Conservation (phyloP, 1,140 invertebrate genomes). For the Eubasilissa regina region DNA sequence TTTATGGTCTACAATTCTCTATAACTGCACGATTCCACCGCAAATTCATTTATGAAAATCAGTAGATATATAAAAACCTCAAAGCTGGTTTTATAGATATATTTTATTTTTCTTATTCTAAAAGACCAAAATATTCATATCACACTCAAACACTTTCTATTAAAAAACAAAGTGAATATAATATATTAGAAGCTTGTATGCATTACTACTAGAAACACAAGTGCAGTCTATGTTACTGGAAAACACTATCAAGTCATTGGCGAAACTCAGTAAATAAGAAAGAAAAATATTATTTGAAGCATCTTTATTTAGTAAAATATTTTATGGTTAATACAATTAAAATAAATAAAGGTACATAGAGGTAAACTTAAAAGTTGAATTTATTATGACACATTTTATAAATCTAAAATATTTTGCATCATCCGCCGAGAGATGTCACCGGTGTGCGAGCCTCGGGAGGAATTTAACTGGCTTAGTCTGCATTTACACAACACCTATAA, state of each 20-base stretch:
- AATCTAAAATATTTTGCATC: constrained; percentile 54
- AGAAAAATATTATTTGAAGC: constrained; percentile 56
- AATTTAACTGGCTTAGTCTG: constrained; percentile 54
- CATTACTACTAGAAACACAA: constrained; percentile 31
- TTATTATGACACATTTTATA: constrained; percentile 47
- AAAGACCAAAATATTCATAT: too few relatives aligned
- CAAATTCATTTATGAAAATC: too few relatives aligned
- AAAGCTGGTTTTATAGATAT: too few relatives aligned
- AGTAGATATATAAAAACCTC: too few relatives aligned
- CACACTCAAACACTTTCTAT: too few relatives aligned
- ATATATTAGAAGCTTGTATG: background rate
- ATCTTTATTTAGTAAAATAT: constrained; percentile 61
- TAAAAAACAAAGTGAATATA: too few relatives aligned
- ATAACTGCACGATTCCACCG: too few relatives aligned
- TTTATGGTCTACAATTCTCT: too few relatives aligned
- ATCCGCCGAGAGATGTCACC: constrained; percentile 53
- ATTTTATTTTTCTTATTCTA: too few relatives aligned
- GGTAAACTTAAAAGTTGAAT: constrained; percentile 48
- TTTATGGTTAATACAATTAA: constrained; percentile 58
- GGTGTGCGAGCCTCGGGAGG: constrained; percentile 45
- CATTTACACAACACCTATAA: constrained; percentile 64
- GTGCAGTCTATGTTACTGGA: constrained; percentile 30
- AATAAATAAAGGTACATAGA: constrained; percentile 60
- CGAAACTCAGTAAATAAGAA: constrained; percentile 45
- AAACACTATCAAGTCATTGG: constrained; percentile 43